Percentiles rank a stretch among this genome's conserved stretches.
These are phyloP conservation scores for Megaceryle torquata DNA, from an alignment of 2,113 vertebrate genomes.

Conservation along the genomic window DNA sequence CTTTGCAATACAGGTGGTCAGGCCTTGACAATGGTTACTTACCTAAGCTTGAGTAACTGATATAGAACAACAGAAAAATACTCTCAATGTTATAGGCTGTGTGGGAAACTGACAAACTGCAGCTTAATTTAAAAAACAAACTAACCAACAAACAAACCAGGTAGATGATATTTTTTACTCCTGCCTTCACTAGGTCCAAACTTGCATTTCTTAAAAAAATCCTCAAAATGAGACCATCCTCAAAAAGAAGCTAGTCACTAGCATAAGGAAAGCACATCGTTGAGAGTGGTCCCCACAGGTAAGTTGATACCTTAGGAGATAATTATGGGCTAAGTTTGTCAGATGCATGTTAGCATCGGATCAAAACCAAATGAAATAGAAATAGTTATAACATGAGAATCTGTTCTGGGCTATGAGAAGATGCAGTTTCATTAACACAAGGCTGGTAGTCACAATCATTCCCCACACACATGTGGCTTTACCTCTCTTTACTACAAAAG, in stretches of 20 bases:
- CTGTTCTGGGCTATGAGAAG: not conserved
- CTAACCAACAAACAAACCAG: not conserved
- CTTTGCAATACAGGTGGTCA: not conserved
- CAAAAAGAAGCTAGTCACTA: not conserved
- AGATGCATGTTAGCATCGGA: not conserved
- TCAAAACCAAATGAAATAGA: not conserved
- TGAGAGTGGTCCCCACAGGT: not conserved
- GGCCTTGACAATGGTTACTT: not conserved
- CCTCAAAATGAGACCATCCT: fast-evolving
- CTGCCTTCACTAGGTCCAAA: not conserved
- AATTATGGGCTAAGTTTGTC: not conserved
- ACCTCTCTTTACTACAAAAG: not conserved
- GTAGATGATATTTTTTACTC: not conserved
- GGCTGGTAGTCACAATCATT: not conserved
- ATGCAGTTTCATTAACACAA: not conserved
- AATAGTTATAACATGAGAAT: not conserved
- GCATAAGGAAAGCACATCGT: not conserved
- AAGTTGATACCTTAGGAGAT: not conserved
- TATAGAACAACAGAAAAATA: not conserved
- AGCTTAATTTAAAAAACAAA: not conserved
- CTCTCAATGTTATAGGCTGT: not conserved
- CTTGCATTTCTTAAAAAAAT: not conserved
- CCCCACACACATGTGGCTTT: not conserved
- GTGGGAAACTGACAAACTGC: not conserved
- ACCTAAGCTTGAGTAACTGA: not conserved